Base-by-base conservation (phyloP, 2,113 vertebrate species). In the Brienomyrus brachyistius region DNA sequence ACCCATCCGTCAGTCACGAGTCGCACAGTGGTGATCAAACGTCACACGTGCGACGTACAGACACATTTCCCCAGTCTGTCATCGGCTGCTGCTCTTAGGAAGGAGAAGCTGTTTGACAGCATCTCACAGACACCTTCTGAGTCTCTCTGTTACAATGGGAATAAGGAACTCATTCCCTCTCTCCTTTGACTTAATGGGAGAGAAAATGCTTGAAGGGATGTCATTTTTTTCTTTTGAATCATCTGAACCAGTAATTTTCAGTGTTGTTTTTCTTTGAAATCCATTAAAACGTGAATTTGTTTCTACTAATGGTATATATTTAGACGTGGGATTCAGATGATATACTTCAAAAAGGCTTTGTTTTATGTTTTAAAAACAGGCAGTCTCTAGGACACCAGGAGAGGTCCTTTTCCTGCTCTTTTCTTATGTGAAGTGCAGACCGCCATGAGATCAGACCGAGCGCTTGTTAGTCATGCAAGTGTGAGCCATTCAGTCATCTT, bases 401-500 rank as follows among this genome's bases (percentile, higher is more conserved):
- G 89, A 89, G 88, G 91, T 8, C 9, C 8, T 62, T 48, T 13
- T 27, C 21, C 31, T 43, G 13, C 19, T 35, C 31, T 35, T 17
- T 23, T 27, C n/a, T 51, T 15, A 31, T 23, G 21, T 86, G 82
- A 84, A 45, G 82, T 47, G 13, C 86, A 87, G 86, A 48, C 45
- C 9, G 92, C 92, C 4, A 59, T 91, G 89, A 11, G 90, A 95
- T 95, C 92, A 94, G 93, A 95, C 89, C 93, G 94, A 94, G 94
- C 88, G 3, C 90, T 95, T 93, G 88, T 91, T 91, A 90, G 94
- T 95, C 93, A 92, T 43, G 89, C 92, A 93, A 94, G 95, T 94
- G 94, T 92, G 95, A 90, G 93, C 93, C 94, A 94, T 95, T 94
- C 94, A 94, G 95, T 94, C 94, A 94, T 15, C 80, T 84, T 85